Evolutionary conservation across 1,140 invertebrate genomes (phyloP).

Genomic region (Leguminivora glycinivorella): DNA sequence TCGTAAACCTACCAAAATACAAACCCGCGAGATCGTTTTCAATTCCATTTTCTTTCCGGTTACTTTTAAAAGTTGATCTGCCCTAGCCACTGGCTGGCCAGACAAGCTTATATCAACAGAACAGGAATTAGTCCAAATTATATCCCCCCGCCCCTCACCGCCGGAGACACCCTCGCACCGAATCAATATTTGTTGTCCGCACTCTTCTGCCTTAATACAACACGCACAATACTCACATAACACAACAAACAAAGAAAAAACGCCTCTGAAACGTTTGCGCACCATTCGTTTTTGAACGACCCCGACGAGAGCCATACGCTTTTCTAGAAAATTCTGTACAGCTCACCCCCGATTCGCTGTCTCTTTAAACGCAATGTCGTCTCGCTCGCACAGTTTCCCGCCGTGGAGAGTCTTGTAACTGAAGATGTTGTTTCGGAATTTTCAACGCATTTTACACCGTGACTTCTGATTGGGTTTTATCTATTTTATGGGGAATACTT

Average conservation of each 20-base stretch:
- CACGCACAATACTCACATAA: slow-evolving; percentile 71
- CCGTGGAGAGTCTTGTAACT: slow-evolving; percentile 44
- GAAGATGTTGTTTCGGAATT: slow-evolving; percentile 29
- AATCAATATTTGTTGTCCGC: slow-evolving; percentile 79
- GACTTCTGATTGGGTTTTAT: slow-evolving; percentile 20
- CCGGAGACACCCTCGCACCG: slow-evolving; percentile 54
- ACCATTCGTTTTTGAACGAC: not conserved
- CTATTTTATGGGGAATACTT: not conserved
- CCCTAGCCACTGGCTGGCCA: slow-evolving; percentile 53
- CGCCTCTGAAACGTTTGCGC: slow-evolving; percentile 28
- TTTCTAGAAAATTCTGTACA: slow-evolving; percentile 34
- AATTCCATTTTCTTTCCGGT: slow-evolving; percentile 29
- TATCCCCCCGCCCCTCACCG: slow-evolving; percentile 49
- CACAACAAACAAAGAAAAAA: slow-evolving; percentile 32
- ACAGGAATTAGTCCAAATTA: slow-evolving; percentile 78
- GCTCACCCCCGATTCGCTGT: slow-evolving; percentile 71
- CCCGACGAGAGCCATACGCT: slow-evolving; percentile 30
- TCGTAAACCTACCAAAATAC: not conserved
- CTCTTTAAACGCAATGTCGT: slow-evolving; percentile 73
- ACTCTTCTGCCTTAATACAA: slow-evolving; percentile 77
- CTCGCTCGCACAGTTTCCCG: slow-evolving; percentile 68
- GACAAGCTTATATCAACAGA: slow-evolving; percentile 74
- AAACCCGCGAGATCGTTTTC: not conserved
- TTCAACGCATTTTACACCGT: slow-evolving; percentile 6
- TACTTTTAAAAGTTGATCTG: slow-evolving; percentile 64